These are phyloP conservation scores for Rhincodon typus DNA, from an alignment of 2,797 vertebrate species.

Conservation along the genomic window DNA sequence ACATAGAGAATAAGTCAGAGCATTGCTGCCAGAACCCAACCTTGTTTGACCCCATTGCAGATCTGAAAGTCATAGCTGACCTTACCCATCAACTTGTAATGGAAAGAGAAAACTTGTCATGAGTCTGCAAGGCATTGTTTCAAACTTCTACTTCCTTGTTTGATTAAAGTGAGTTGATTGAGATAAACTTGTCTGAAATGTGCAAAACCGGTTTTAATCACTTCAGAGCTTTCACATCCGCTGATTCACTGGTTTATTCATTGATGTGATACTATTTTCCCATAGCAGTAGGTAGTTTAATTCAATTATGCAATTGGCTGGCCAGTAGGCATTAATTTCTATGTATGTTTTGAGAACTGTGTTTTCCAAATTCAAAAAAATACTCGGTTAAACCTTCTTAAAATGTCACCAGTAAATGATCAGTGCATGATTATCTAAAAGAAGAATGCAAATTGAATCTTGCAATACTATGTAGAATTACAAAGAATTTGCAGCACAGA, in stretches of 20 bases:
- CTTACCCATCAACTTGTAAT: background rate
- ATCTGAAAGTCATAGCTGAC: background rate
- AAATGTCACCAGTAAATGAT: background rate
- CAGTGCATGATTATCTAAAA: background rate
- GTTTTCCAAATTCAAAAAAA: background rate
- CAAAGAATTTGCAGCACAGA: background rate
- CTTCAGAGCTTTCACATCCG: slow-evolving; percentile 25
- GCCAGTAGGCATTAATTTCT: background rate
- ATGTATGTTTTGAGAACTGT: background rate
- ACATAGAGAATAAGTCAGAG: background rate
- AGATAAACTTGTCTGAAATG: slow-evolving; percentile 23
- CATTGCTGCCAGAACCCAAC: background rate
- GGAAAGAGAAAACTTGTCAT: background rate
- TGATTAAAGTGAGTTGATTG: slow-evolving; percentile 21
- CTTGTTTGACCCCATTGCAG: background rate
- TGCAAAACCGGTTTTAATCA: slow-evolving; percentile 33
- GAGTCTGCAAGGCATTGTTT: slow-evolving; percentile 25
- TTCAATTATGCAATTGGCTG: slow-evolving; percentile 19
- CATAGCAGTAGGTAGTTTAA: background rate
- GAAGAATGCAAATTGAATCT: background rate
- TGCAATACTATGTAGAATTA: background rate
- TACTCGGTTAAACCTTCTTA: background rate
- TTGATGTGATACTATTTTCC: slow-evolving; percentile 4
- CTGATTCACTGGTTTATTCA: slow-evolving; percentile 21
- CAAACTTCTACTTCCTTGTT: slow-evolving; percentile 34